phyloP scores from a whole-genome alignment of 2,113 vertebrate species.

The Chelonoidis abingdonii region DNA sequence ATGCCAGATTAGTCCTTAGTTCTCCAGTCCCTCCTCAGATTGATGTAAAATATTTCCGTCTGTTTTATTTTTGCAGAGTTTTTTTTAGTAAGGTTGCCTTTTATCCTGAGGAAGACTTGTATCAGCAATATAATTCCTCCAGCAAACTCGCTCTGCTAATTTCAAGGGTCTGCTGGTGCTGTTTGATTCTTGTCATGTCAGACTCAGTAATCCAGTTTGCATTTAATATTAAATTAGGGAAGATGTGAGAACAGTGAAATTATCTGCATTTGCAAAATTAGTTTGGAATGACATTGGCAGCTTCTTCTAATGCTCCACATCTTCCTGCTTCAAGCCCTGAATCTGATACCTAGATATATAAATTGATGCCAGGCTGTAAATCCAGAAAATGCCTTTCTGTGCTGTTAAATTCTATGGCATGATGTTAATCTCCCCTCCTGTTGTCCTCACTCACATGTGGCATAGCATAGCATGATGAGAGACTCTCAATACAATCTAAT shows the following conservation, averaged over 20 bases:
- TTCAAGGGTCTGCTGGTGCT: constrained; percentile 28
- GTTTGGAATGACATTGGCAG: constrained; percentile 68
- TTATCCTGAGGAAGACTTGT: constrained; percentile 10
- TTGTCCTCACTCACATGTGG: constrained; percentile 46
- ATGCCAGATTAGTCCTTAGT: neutral
- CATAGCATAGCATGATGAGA: constrained; percentile 36
- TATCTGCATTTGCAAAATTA: constrained; percentile 72
- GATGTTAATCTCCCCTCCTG: constrained; percentile 29
- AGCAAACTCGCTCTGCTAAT: constrained; percentile 20
- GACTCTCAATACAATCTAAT: constrained; percentile 23
- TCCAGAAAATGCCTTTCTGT: constrained; percentile 61
- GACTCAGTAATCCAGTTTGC: constrained; percentile 65
- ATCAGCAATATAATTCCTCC: constrained; percentile 22
- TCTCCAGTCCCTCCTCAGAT: neutral
- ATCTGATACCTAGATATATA: constrained; percentile 48
- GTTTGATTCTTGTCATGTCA: constrained; percentile 67
- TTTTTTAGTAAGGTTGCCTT: neutral
- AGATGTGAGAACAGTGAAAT: constrained; percentile 55
- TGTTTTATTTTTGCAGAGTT: neutral
- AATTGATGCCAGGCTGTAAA: constrained; percentile 51
- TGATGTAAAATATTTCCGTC: neutral
- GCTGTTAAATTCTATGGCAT: constrained; percentile 56
- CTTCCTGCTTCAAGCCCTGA: constrained; percentile 60
- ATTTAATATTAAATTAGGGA: constrained; percentile 70
- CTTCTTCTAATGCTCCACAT: constrained; percentile 41